Evolutionary conservation across 2,797 vertebrate genomes (phyloP).

Genomic region (Tauraco hartlaubi): DNA sequence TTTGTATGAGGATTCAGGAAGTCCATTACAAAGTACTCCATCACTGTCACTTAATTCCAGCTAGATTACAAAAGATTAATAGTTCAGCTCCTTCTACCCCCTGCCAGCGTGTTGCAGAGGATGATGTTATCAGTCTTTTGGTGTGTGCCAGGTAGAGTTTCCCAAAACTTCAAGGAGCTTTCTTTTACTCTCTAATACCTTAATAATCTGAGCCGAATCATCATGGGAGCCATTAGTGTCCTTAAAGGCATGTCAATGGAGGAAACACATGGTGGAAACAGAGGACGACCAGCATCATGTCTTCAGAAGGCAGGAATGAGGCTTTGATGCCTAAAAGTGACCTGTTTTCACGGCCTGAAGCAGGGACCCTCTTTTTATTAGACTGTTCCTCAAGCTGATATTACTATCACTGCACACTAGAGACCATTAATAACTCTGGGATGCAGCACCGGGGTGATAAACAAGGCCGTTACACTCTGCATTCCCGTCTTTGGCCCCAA

Average conservation of each 20-base stretch:
- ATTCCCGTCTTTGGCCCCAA: background rate
- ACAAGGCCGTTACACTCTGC: background rate
- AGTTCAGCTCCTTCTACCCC: background rate
- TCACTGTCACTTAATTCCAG: slow-evolving; percentile 62
- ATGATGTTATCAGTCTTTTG: background rate
- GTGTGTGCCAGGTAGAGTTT: background rate
- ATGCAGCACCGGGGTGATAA: background rate
- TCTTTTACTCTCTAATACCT: background rate
- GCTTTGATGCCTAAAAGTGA: background rate
- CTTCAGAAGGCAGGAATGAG: background rate
- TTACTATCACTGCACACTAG: background rate
- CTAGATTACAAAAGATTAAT: slow-evolving; percentile 45
- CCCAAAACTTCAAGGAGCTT: background rate
- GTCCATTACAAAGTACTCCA: slow-evolving; percentile 48
- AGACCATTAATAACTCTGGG: background rate
- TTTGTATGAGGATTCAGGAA: slow-evolving; percentile 63
- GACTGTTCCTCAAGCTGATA: background rate
- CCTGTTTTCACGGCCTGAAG: background rate
- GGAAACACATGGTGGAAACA: background rate
- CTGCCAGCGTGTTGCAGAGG: background rate
- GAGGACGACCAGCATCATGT: rapidly evolving
- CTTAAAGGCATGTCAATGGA: background rate
- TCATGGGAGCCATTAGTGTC: background rate
- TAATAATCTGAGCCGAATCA: background rate
- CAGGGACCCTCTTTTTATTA: background rate